Percentiles rank a stretch among this genome's conserved stretches.
These are phyloP conservation scores for Leucania comma DNA, from an alignment of 2,888 invertebrate genomes.

Conservation along the genomic window DNA sequence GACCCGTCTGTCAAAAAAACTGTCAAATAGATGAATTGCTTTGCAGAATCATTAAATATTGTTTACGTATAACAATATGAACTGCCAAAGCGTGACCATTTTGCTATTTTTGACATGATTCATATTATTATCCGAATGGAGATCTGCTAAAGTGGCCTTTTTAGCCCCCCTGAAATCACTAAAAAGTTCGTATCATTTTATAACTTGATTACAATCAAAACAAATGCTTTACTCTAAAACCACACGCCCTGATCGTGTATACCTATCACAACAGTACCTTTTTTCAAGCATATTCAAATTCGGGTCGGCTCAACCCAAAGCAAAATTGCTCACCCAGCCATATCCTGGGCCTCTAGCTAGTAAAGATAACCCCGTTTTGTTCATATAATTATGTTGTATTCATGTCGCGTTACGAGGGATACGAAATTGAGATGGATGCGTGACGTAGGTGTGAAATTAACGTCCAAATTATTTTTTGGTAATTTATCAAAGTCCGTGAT, in stretches of 20 bases:
- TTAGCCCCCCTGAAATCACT: not conserved
- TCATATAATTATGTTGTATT: slow-evolving; percentile 76
- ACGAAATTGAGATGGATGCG: slow-evolving; percentile 71
- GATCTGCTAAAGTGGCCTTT: no score
- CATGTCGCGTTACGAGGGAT: slow-evolving; percentile 71
- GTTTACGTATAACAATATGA: no score
- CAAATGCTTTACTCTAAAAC: not conserved
- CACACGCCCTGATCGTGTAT: slow-evolving; percentile 1
- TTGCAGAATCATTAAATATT: no score
- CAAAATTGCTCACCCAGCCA: slow-evolving; percentile 53
- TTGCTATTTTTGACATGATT: no score
- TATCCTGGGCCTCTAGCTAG: slow-evolving; percentile 43
- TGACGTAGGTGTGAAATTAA: slow-evolving; percentile 67
- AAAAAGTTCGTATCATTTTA: not conserved
- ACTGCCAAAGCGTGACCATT: no score
- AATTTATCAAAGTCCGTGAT: slow-evolving; percentile 66
- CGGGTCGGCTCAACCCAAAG: slow-evolving; percentile 32
- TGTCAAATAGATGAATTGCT: no score
- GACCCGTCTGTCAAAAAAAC: no score
- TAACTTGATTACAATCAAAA: not conserved
- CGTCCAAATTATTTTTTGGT: slow-evolving; percentile 66
- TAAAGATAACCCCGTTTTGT: slow-evolving; percentile 70
- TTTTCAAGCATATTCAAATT: slow-evolving; percentile 44
- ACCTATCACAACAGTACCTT: slow-evolving; percentile 9
- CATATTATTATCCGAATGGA: no score